Evolutionary conservation across 1,140 invertebrate genomes (phyloP), one percentile per base, ranked within the genome.

Genomic region (Tetramorium simillimum): DNA sequence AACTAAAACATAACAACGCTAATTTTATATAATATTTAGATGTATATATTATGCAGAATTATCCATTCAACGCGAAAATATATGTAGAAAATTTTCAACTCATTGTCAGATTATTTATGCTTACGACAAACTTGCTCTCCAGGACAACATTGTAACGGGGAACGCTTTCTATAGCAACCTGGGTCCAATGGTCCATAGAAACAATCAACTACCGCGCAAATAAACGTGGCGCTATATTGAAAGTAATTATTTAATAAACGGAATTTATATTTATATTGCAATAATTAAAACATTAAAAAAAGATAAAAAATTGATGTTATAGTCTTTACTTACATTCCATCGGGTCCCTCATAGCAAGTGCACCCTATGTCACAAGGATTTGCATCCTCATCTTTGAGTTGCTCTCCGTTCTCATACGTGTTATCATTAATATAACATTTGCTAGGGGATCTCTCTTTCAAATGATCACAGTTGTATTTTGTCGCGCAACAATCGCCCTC

Each of bases 351-450:
- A 6, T 10, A 0, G 33, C 92, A 93, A 0, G 0, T 3, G 37
- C 92, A 93, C n/a, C n/a, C n/a, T 1, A 87, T 9, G 16, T 93
- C 89, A 43, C 92, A 93, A 37, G 91, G 84, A 69, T 78, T 89
- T 0, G 18, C 0, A n/a, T 93, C 91, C 24, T 93, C 92, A 0
- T 87, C 40, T 21, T 10, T 91, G 7, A 93, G 62, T 0, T 0
- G 0, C 0, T 93, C 91, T 0, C 88, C 89, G 0, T 91, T 14
- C 0, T 21, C 37, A 33, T 93, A 93, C 21, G n/a, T 86, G 5
- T 88, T 43, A 1, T 81, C 87, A 28, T 93, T 92, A 9, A 76
- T 72, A n/a, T 93, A 90, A 63, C 92, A 93, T n/a, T 93, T 93
- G 1, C 85, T 10, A 1, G 10, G 28, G 3, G 86, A 85, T 62